Percentiles rank a stretch among this genome's conserved stretches.
Conservation (phyloP, 2,113 vertebrate species). For the Microcebus lehilahytsara region DNA sequence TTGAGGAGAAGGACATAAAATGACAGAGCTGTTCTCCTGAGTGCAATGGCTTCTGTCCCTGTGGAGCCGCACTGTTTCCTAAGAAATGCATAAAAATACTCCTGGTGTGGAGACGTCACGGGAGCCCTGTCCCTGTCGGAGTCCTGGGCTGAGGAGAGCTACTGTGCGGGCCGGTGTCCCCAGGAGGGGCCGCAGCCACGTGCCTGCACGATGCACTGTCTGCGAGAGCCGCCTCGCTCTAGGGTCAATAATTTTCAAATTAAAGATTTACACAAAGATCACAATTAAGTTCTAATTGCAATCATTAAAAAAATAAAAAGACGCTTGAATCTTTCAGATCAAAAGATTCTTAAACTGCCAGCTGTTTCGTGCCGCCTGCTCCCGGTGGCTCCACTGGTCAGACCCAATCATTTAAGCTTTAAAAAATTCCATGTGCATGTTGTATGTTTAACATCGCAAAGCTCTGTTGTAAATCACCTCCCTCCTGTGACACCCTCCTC, state of each 20-base stretch:
- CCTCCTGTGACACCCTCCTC: neutral
- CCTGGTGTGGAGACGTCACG: neutral
- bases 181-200: neutral
- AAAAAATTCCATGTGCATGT: neutral
- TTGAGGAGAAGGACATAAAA: neutral
- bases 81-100: neutral
- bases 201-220: neutral
- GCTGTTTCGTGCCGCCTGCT: neutral
- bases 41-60: neutral
- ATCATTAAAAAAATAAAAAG: conserved; percentile 54
- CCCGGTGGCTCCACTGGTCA: neutral
- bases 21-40: neutral
- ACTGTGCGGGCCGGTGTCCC: accelerated
- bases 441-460: neutral
- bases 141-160: neutral
- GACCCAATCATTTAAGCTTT: neutral
- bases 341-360: neutral
- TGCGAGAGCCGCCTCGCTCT: neutral
- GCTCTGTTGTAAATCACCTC: neutral
- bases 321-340: neutral
- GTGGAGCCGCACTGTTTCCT: neutral
- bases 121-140: neutral
- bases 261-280: neutral
- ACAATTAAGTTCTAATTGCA: neutral
- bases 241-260: conserved; percentile 41